Evolutionary conservation across 1,140 invertebrate genomes (phyloP).

Genomic region (Galleria mellonella): DNA sequence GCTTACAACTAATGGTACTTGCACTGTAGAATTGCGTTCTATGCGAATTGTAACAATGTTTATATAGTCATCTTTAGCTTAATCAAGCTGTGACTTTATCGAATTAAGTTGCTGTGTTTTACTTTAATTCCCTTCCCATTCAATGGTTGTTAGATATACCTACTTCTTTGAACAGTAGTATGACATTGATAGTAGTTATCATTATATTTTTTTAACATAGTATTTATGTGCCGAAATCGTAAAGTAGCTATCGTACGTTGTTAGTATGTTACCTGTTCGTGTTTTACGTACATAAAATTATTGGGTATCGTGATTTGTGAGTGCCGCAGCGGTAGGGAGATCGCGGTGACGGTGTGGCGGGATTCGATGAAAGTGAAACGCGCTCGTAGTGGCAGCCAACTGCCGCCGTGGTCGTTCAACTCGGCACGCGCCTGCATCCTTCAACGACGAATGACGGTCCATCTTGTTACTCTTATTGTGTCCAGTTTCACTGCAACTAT

Average conservation of each 20-base stretch:
- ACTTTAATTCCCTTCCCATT: no score
- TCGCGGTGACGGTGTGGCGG: slow-evolving; percentile 22
- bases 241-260: background rate
- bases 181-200: no score
- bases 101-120: no score
- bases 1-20: no score
- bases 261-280: background rate
- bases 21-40: no score
- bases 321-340: slow-evolving; percentile 7
- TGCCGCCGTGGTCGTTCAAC: slow-evolving; percentile 55
- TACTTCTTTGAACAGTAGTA: no score
- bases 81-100: no score
- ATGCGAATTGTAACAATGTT: no score
- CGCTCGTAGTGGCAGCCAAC: slow-evolving; percentile 20
- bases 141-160: no score
- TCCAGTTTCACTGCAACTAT: slow-evolving; percentile 14
- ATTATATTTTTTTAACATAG: no score
- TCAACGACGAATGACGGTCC: slow-evolving; percentile 8
- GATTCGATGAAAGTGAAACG: slow-evolving; percentile 63
- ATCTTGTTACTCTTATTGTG: slow-evolving; percentile 37
- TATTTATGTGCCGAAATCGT: no score
- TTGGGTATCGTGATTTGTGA: slow-evolving; percentile 1
- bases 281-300: background rate
- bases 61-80: no score
- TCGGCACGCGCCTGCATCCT: slow-evolving; percentile 54